A percentile compares a stretch with the other conserved stretches of the same genome.
These are phyloP conservation scores for Limnothrissa miodon DNA, from an alignment of 2,113 vertebrate species.

Conservation along the genomic window DNA sequence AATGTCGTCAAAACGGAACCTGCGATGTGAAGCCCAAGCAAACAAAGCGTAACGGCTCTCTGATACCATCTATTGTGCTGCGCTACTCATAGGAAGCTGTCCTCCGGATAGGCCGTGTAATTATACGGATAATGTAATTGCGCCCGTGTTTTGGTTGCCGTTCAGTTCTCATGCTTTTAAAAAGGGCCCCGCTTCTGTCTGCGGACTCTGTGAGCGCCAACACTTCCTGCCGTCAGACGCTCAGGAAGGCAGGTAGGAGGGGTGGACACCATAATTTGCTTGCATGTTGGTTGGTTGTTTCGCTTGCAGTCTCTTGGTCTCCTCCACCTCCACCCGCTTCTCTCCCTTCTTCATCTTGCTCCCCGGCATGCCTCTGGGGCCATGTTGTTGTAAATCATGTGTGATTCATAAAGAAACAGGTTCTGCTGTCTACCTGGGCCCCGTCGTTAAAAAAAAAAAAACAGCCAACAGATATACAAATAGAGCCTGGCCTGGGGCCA, in stretches of 20 bases:
- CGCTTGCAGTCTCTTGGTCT: not conserved
- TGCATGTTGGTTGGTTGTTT: too few relatives aligned
- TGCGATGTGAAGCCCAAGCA: not conserved
- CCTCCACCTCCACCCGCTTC: not conserved
- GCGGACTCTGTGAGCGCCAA: not conserved
- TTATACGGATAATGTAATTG: conserved; percentile 52
- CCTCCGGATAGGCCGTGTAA: conserved; percentile 43
- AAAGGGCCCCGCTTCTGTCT: conserved; percentile 36
- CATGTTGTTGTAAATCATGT: conserved; percentile 66
- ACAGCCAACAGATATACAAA: conserved; percentile 20
- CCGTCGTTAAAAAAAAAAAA: conserved; percentile 12
- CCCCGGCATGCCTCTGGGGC: conserved; percentile 45
- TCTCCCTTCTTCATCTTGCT: not conserved
- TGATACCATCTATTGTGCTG: conserved; percentile 14
- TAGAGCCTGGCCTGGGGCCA: conserved; percentile 27
- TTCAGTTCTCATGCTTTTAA: conserved; percentile 49
- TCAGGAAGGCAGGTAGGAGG: not conserved
- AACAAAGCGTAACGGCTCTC: not conserved
- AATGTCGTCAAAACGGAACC: not conserved
- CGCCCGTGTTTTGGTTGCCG: conserved; percentile 51
- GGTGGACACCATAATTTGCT: not conserved
- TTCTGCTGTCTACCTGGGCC: conserved; percentile 17
- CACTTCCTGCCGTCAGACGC: not conserved
- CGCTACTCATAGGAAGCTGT: conserved; percentile 43
- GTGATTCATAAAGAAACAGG: conserved; percentile 14